These are phyloP conservation scores for Strix occidentalis DNA, from an alignment of 2,797 vertebrate species.

Conservation along the genomic window DNA sequence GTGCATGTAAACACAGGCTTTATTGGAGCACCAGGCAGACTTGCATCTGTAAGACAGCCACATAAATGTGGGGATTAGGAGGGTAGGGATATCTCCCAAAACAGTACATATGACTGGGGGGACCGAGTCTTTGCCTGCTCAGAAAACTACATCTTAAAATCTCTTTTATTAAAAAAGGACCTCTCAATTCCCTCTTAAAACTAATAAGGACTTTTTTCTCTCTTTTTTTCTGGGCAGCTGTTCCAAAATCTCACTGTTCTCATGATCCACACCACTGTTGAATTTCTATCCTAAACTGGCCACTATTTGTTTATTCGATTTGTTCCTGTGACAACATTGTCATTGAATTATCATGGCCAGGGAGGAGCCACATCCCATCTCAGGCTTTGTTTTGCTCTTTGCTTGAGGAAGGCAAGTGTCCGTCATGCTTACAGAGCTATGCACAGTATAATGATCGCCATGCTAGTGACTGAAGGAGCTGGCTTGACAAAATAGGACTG, in stretches of 20 bases:
- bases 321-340: neutral
- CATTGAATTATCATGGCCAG: neutral
- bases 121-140: neutral
- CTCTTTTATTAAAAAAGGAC: neutral
- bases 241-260: neutral
- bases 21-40: neutral
- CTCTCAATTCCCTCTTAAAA: neutral
- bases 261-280: neutral
- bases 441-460: accelerated
- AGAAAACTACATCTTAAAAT: neutral
- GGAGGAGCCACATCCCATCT: neutral
- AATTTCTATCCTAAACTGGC: neutral
- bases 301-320: neutral
- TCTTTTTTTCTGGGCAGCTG: neutral
- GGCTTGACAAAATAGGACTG: neutral
- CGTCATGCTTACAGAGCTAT: neutral
- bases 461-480: neutral
- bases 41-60: neutral
- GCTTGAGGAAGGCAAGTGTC: neutral
- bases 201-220: neutral
- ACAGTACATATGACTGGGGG: neutral
- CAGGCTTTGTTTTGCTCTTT: neutral
- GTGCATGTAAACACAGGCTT: neutral
- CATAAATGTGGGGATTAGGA: accelerated
- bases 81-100: neutral